phyloP scores from a whole-genome alignment of 2,113 vertebrate species.

The Charadrius vociferus region DNA sequence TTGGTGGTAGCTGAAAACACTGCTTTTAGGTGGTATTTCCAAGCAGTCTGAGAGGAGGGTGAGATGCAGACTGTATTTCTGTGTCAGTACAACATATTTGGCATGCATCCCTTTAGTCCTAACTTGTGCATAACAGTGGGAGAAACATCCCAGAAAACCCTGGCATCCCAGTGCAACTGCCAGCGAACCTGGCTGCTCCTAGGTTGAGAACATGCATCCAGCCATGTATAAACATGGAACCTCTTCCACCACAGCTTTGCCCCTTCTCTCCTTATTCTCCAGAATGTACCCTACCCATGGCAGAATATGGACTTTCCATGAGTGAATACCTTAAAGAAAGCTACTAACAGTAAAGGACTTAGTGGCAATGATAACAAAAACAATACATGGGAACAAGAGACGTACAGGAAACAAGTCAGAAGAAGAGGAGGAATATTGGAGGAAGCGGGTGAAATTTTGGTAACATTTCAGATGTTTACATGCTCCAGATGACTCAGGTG shows the following conservation, averaged over 20 bases:
- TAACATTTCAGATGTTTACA: neutral
- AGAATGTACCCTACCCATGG: neutral
- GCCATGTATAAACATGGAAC: neutral
- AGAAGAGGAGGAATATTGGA: neutral
- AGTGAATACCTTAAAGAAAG: neutral
- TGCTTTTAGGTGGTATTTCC: neutral
- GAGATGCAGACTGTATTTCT: neutral
- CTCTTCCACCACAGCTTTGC: neutral
- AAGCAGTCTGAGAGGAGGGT: neutral
- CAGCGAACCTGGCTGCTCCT: neutral
- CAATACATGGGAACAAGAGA: neutral
- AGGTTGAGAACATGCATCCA: neutral
- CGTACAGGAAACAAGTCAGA: neutral
- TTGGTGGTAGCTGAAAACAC: neutral
- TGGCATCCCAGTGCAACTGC: neutral
- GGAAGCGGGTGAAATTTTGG: neutral
- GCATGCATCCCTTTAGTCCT: neutral
- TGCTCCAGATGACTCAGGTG: neutral
- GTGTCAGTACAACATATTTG: neutral
- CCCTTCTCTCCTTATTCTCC: neutral
- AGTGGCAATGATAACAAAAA: neutral
- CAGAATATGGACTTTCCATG: neutral
- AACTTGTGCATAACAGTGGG: neutral
- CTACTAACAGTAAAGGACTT: neutral
- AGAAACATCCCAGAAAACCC: neutral